Evolutionary conservation across 2,113 vertebrate species (phyloP).

Genomic region (Psittacus erithacus): DNA sequence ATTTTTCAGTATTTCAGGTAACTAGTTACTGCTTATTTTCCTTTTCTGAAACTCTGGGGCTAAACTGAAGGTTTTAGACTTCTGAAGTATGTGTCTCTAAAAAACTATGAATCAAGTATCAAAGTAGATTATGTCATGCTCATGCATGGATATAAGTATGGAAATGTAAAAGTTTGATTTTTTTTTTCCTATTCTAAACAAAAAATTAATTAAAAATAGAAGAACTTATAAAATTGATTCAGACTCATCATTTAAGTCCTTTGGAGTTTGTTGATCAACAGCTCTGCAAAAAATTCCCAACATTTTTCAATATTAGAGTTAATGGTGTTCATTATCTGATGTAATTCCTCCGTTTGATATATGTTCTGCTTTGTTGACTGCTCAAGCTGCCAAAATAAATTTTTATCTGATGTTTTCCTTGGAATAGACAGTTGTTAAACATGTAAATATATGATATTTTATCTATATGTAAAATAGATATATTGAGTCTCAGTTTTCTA

Average conservation of each 20-base stretch:
- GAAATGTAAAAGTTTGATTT: not conserved
- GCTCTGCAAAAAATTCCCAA: not conserved
- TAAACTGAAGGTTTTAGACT: not conserved
- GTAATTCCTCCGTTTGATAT: not conserved
- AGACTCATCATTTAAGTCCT: not conserved
- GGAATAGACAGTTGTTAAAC: not conserved
- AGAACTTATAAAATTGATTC: not conserved
- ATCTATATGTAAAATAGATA: not conserved
- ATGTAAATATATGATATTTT: not conserved
- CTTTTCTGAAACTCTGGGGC: not conserved
- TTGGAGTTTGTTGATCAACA: not conserved
- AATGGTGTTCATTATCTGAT: not conserved
- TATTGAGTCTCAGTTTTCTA: not conserved
- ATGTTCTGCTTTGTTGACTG: not conserved
- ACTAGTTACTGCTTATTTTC: fast-evolving
- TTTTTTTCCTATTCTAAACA: not conserved
- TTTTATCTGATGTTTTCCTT: not conserved
- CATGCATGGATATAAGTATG: not conserved
- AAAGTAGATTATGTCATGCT: not conserved
- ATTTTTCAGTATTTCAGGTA: not conserved
- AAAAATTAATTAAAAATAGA: not conserved
- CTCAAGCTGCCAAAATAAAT: not conserved
- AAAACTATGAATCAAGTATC: not conserved
- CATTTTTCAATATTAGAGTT: not conserved
- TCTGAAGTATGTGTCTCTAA: not conserved